phyloP scores from a whole-genome alignment of 2,797 vertebrate genomes.

The Enteromius radiatus region DNA sequence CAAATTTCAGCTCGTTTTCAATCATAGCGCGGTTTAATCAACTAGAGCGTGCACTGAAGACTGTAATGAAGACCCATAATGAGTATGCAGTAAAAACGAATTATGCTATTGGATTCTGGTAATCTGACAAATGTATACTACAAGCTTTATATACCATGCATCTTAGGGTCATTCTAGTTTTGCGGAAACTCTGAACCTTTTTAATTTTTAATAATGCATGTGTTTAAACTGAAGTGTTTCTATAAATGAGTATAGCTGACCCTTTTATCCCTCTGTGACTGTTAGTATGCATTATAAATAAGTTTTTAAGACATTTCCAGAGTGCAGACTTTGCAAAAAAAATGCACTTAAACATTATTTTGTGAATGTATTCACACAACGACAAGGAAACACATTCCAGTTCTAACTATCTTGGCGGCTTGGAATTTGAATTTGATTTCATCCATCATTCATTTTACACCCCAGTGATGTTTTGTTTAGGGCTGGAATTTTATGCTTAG shows the following conservation, averaged over 20 bases:
- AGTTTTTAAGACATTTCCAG: neutral
- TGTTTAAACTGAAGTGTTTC: neutral
- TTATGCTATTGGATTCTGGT: constrained; percentile 18
- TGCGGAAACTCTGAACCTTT: neutral
- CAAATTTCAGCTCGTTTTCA: constrained; percentile 40
- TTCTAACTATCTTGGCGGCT: neutral
- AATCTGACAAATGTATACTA: constrained; percentile 19
- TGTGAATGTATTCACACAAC: neutral
- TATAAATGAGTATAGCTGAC: neutral
- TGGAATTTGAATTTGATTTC: neutral
- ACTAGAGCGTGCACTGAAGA: constrained; percentile 15
- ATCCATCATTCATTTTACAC: neutral
- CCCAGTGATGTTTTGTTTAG: neutral
- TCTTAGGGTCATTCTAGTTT: neutral
- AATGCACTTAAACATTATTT: neutral
- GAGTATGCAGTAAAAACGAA: constrained; percentile 15
- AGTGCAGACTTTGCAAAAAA: neutral
- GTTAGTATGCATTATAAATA: neutral
- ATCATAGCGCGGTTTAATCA: constrained; percentile 34
- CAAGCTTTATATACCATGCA: neutral
- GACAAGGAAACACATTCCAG: too few species aligned
- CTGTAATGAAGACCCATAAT: constrained; percentile 26
- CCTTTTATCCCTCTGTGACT: neutral
- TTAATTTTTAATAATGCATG: constrained; percentile 1
- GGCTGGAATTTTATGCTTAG: neutral